Base-by-base conservation (phyloP, 2,113 vertebrate species). In the Spermophilus dauricus region DNA sequence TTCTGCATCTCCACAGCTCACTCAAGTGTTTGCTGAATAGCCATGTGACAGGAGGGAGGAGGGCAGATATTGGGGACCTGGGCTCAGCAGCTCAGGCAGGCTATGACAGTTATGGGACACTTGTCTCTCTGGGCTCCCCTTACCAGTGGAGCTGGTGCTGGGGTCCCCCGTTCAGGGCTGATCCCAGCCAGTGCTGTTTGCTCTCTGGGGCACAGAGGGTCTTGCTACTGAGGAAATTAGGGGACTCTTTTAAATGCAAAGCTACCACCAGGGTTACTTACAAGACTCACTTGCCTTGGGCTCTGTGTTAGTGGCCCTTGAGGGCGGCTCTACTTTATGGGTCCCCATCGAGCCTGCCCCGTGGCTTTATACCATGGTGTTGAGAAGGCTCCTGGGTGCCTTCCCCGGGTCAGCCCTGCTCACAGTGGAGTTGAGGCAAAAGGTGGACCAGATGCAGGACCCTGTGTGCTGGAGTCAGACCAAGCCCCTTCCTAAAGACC, bases 1-100 rank as follows among this genome's bases (percentile, higher is more conserved):
- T 48, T n/a, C 11, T 17, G 5, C 1, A 22, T 0, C 4, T 14
- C 58, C 42, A 1, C 0, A 1, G 2, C 26, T 67, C 28, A 13
- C 28, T 32, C 5, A 8, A 20, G 48, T 39, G 0, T 58, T 37
- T 22, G 70, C 80, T 11, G 24, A 37, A 84, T 75, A 63, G 51
- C 20, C 24, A 4, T 0, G 2, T 0, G 2, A 70, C 28, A 8
- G 26, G 80, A 91, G 83, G 28, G 28, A 17, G 0, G 63, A 94
- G 76, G 80, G 48, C 42, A n/a, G 11, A 1, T 30, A 1, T 5
- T 30, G 5, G 5, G 58, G 86, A 42, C 7, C 16, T 45, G 48
- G 32, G 51, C 32, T 4, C 30, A 20, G 70, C 48, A 39, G 76
- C 83, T 30, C 37, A 0, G n/a, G n/a, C 3, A 11, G 51, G 48